Base-by-base conservation (phyloP, 1,140 invertebrate species). In the Physella acuta region DNA sequence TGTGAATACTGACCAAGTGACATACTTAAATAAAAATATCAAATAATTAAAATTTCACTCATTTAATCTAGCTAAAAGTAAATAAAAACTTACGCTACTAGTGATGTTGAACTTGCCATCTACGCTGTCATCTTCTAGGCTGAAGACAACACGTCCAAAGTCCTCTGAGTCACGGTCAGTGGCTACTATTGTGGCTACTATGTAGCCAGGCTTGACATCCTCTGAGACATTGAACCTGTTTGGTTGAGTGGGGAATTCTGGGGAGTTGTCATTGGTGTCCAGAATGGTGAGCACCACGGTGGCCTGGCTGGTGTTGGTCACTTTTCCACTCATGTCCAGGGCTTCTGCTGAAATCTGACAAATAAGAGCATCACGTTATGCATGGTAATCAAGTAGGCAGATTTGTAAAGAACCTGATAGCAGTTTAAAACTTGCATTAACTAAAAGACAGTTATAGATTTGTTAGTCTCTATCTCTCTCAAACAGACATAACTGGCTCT, bases 241-340 rank as follows among this genome's bases (percentile, higher is more conserved):
- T 33, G 8, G 3, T 33, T 51, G 3, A 36, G 2, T 24, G 14
- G 49, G 2, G 28, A 64, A 64, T 4, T 64, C 2, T 17, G 62
- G 62, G 20, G 39, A 51, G 49, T 64, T 64, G 49, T 64, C 62
- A 53, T 64, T 64, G 33, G 30, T 36, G 49, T 64, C 62, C 28
- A 11, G 14, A 44, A 61, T 61, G 14, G 1, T 16, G 24, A 61
- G 36, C 14, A 28, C 28, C 4, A 61, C 36, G 14, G 59, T 61
- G 2, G 36, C 59, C 20, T n/a, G 24, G 1, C 34, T 5, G 33
- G 39, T 37, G 59, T 39, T 24, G 16, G 14, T 60, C 8, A 44
- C 20, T 11, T 11, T 11, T 44, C 39, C 39, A 11, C 8, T 44
- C 39, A 8, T 20, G 20, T 44, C 20, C 20, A 44, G 39, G 8